Base-by-base conservation (phyloP, 2,113 vertebrate species). In the Glaucomys volans region DNA sequence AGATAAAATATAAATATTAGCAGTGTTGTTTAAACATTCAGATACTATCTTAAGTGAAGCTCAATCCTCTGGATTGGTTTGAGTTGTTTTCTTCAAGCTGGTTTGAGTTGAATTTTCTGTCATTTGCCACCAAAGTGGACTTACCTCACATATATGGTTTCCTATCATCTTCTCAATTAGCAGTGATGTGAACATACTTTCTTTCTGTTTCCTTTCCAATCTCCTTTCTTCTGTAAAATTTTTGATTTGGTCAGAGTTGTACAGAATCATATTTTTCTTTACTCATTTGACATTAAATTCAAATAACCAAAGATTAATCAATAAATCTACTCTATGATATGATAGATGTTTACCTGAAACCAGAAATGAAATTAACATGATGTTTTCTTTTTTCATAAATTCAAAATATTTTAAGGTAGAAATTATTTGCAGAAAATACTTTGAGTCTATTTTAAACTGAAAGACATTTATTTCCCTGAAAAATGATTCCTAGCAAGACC, bases 381-480 rank as follows among this genome's bases (percentile, higher is more conserved):
- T 71, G 1, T 28, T 3, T n/a, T 95, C 81, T 74, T 74, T 54
- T 62, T 62, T 66, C 24, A 54, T 69, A 37, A 93, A 26, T 20
- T 93, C 57, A 71, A 80, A 79, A 54, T 80, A 69, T 47, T n/a
- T 83, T 44, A 42, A 91, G 64, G 28, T 22, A 79, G 54, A 92
- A 84, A 37, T 64, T 28, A 79, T 64, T 44, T 77, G 20, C 72
- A n/a, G 44, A n/a, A 66, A 83, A 10, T 62, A 28, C n/a, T 14
- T 84, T 79, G 37, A 66, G 35, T 11, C 10, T 80, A 9, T 87
- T 90, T 88, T 93, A 75, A 52, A 35, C 82, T 75, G 3, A 8
- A 80, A 94, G 35, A 67, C 13, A 88, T 75, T 86, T 87, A 77
- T 87, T 95, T 87, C 62, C 8, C 30, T 87, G 52, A 84, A 87